Percentiles rank a stretch among this genome's conserved stretches.
phyloP scores from a whole-genome alignment of 2,797 vertebrate species.

The Alectoris magna region DNA sequence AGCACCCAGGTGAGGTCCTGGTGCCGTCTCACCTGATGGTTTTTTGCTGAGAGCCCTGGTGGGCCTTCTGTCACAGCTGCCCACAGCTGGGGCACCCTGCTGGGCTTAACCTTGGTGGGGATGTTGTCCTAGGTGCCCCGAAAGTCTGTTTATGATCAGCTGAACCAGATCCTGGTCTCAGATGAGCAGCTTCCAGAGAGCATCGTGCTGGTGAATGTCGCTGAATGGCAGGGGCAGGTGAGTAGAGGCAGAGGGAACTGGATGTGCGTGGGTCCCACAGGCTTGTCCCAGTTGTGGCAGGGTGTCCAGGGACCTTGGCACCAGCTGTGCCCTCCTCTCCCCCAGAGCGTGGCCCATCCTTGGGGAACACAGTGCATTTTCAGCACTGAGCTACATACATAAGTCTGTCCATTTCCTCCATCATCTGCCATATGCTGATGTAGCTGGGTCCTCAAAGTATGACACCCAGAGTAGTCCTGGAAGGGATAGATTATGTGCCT shows the following conservation, averaged over 20 bases:
- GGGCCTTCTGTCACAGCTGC: too few relatives aligned
- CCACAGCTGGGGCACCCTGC: accelerated
- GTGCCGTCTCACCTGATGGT: neutral
- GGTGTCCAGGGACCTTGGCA: neutral
- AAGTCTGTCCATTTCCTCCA: neutral
- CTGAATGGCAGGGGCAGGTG: constrained; percentile 99
- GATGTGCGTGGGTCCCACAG: neutral
- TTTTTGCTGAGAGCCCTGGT: neutral
- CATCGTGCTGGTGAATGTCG: constrained; percentile 91
- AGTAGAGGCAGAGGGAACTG: neutral
- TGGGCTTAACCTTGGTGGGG: neutral
- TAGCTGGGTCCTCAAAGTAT: neutral
- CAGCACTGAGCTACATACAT: neutral
- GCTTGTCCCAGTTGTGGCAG: neutral
- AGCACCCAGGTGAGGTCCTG: constrained; percentile 84
- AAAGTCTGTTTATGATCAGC: constrained; percentile 94
- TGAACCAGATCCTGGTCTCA: constrained; percentile 94
- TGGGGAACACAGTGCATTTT: neutral
- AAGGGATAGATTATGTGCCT: neutral
- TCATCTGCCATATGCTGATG: neutral
- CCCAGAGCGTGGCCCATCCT: accelerated
- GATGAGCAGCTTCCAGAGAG: constrained; percentile 93
- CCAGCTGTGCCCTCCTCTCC: neutral
- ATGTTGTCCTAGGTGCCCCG: constrained; percentile 83
- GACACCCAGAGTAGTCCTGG: neutral